These are phyloP conservation scores for Maniola hyperantus DNA, from an alignment of 2,888 invertebrate genomes.

Conservation along the genomic window DNA sequence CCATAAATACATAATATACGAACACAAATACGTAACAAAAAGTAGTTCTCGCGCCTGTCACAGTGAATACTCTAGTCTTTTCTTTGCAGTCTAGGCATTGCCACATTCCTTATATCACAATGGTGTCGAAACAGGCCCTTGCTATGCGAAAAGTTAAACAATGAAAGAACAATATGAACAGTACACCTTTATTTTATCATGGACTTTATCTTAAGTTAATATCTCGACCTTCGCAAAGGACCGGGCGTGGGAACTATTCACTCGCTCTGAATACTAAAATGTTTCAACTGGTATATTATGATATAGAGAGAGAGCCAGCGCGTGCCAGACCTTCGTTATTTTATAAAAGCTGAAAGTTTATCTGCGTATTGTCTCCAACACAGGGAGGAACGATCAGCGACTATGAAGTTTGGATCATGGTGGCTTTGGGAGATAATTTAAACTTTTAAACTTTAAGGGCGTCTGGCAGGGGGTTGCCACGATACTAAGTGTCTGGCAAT, in stretches of 20 bases:
- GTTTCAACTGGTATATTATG: constrained; percentile 3
- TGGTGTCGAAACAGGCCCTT: constrained; percentile 64
- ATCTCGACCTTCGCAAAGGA: constrained; percentile 48
- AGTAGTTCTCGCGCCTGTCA: constrained; percentile 33
- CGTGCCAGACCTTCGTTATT: too few relatives aligned
- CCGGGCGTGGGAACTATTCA: constrained; percentile 45
- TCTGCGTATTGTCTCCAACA: too few relatives aligned
- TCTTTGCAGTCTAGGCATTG: constrained; percentile 30
- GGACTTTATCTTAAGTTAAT: constrained; percentile 33
- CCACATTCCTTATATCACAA: constrained; percentile 58
- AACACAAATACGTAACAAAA: constrained; percentile 20
- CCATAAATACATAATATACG: background rate
- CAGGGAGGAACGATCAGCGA: too few relatives aligned
- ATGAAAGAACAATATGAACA: constrained; percentile 61
- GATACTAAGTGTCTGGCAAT: too few relatives aligned
- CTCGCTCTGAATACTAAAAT: constrained; percentile 41
- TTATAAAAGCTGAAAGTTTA: too few relatives aligned
- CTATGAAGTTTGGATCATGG: too few relatives aligned
- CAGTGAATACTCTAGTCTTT: constrained; percentile 15
- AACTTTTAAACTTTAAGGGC: too few relatives aligned
- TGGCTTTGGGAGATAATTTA: too few relatives aligned
- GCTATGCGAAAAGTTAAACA: constrained; percentile 67
- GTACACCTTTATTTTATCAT: constrained; percentile 35
- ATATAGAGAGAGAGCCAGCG: too few relatives aligned
- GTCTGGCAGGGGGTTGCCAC: too few relatives aligned